These are phyloP conservation scores for Diprion similis DNA, from an alignment of 1,140 invertebrate genomes.

Conservation along the genomic window DNA sequence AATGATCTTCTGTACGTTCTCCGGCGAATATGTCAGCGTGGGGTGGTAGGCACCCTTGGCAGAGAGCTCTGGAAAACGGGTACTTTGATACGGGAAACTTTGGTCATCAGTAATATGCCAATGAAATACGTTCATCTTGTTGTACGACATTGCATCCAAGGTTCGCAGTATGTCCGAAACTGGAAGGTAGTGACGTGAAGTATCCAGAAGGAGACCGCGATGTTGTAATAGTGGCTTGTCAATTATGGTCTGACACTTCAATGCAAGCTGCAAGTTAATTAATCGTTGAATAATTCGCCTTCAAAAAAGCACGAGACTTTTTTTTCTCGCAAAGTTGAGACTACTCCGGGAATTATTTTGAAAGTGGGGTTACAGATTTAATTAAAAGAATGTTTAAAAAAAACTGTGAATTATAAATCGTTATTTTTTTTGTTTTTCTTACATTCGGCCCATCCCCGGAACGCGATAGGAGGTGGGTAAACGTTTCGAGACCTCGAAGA, in stretches of 20 bases:
- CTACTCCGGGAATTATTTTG: background rate
- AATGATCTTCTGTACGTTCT: constrained; percentile 73
- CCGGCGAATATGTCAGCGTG: constrained; percentile 72
- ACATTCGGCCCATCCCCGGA: constrained; percentile 56
- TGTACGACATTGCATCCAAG: constrained; percentile 84
- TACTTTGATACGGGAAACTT: constrained; percentile 87
- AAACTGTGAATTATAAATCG: constrained; percentile 18
- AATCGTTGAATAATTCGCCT: constrained; percentile 31
- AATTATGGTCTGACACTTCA: constrained; percentile 65
- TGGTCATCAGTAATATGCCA: constrained; percentile 95
- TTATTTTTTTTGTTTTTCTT: constrained; percentile 32
- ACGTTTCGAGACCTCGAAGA: constrained; percentile 80
- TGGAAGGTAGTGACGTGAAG: constrained; percentile 81
- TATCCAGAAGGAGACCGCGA: constrained; percentile 84
- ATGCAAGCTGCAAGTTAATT: constrained; percentile 53
- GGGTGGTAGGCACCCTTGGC: constrained; percentile 75
- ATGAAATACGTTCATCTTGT: constrained; percentile 93
- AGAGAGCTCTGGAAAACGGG: constrained; percentile 76
- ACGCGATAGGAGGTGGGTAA: constrained; percentile 72
- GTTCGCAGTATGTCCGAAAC: constrained; percentile 69
- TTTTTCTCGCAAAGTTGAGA: constrained; percentile 8
- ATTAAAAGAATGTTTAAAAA: background rate
- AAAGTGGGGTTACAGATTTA: no score
- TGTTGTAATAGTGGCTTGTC: constrained; percentile 79
- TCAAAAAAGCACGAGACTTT: constrained; percentile 7